Base-by-base conservation (phyloP, 2,888 invertebrate genomes). In the Spatulosminthurus flaviceps region DNA sequence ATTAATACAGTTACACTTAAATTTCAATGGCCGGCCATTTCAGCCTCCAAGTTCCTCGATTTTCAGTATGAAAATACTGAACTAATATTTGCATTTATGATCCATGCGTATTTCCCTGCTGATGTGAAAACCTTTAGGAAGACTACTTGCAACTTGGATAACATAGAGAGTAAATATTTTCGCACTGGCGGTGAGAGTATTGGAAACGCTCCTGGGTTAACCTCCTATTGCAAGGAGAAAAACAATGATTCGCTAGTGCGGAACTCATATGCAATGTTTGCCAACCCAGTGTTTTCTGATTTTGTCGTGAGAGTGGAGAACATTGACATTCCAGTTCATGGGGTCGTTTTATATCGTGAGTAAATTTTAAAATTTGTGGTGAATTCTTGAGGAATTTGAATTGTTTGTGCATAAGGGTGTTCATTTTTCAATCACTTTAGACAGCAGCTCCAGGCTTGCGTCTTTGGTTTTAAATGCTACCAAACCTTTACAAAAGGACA, bases 41-140 rank as follows among this genome's bases (percentile, higher is more conserved):
- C 34, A 1, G 64, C 64, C 9, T 22, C 28, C 22, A 64, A 75
- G 34, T 64, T 75, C 24, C 41, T 75, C 1, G 64, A 75, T 28
- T 75, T 75, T 19, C 75, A 75, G 41, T 64, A 75, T 64, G 34
- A 60, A 24, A 29, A 75, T 41, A 26, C 75, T n/a, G 75, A 75
- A 22, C 64, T 75, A 9, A 75, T 64, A 11, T 75, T 75, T 75
- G 64, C 64, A 7, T 75, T 75, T 22, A n/a, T 75, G 34, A 75
- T 75, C 29, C 75, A 75, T 22, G 75, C 61, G 21, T 64, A 34
- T 19, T 75, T 64, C 34, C 75, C 75, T 34, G 61, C 61, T 1
- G 75, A 75, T 41, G 34, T 61, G 0, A 75, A 75, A 64, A 61
- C 28, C 64, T n/a, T 75, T 13, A 34, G 41, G 41, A 75, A 75